Evolutionary conservation across 2,888 invertebrate species (phyloP), one percentile per base, ranked within the genome.

Genomic region (Netelia virgata): DNA sequence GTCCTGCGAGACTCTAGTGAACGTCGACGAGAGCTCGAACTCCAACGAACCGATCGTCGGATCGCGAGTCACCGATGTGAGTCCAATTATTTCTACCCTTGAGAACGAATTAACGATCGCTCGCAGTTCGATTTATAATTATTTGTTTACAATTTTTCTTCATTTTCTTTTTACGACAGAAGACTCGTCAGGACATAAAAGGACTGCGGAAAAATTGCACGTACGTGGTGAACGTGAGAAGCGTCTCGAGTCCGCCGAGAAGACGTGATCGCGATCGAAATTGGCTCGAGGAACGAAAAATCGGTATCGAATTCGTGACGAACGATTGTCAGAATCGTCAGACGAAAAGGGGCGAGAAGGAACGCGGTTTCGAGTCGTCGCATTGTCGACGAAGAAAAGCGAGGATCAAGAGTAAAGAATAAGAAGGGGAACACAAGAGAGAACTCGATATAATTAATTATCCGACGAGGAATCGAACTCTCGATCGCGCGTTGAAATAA

Each of bases 251-350:
- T n/a, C 10, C 72, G 0, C 47, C 16, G 14, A 69, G 69, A 57
- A 70, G 70, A 18, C 72, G 82, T 5, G 75, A 81, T 14, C 74
- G 73, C 16, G 72, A 77, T 55, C 36, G 78, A 28, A 68, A 61
- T 61, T 72, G 76, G 78, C 47, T 68, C 20, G 85, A 89, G 9
- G 88, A 87, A 14, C 88, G 89, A n/a, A 88, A 88, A 9, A 80
- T 85, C n/a, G 88, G 85, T 10, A 88, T 91, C 59, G 91, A 91
- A 64, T 90, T 91, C 18, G 83, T 88, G 3, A 87, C 91, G 18
- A 87, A 81, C 23, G 89, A 89, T 47, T 91, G 91, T 68, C 84
- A 82, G 53, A 83, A 82, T 68, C 84, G 82, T 61, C 85, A 76
- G 16, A 78, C 41, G 5, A 79, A 77, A 43, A 66, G 74, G 5